Conservation (phyloP, 2,888 invertebrate genomes). For the Cosmorhoe ocellata region DNA sequence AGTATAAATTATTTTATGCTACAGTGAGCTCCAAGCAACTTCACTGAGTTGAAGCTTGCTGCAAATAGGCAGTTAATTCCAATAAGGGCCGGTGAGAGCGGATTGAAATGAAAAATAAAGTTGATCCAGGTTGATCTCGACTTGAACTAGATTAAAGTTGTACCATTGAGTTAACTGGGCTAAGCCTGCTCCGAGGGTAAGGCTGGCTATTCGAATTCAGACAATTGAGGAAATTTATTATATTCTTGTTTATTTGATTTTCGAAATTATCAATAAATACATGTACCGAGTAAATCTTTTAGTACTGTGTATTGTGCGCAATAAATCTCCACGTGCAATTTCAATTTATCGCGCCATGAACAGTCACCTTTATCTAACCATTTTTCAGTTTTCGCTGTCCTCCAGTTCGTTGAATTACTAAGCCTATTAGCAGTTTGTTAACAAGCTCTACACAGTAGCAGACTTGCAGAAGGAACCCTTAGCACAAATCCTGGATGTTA, state of each 20-base stretch:
- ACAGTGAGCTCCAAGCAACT: not conserved
- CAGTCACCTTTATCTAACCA: constrained; percentile 22
- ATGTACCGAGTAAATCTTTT: no score
- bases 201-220: constrained; percentile 21
- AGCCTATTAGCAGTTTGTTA: constrained; percentile 56
- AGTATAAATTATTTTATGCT: constrained; percentile 3
- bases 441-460: constrained; percentile 33
- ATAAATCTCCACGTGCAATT: no score
- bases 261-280: not conserved
- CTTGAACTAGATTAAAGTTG: constrained; percentile 61
- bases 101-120: constrained; percentile 57
- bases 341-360: constrained; percentile 5
- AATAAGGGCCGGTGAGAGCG: constrained; percentile 34
- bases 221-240: constrained; percentile 3
- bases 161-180: constrained; percentile 57
- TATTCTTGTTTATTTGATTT: not conserved
- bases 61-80: constrained; percentile 32
- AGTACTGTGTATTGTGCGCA: no score
- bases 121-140: constrained; percentile 55
- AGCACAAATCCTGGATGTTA: not conserved
- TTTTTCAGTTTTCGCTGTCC: constrained; percentile 39
- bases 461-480: not conserved
- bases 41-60: constrained; percentile 8
- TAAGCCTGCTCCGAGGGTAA: constrained; percentile 43
- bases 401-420: constrained; percentile 46